phyloP scores from a whole-genome alignment of 2,888 invertebrate genomes.

The Nephrotoma flavescens region DNA sequence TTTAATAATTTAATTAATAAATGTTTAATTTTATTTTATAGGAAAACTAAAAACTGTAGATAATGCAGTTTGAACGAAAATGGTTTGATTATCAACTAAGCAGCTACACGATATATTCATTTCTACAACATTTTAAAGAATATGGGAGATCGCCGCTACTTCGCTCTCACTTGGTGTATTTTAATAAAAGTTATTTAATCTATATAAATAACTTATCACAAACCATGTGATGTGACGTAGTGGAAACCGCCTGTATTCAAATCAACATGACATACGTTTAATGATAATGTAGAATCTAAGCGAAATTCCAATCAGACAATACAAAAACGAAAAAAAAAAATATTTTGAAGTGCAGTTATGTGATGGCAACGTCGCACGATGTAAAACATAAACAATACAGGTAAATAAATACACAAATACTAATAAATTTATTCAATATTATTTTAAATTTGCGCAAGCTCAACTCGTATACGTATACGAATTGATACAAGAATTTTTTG shows the following conservation, averaged over 20 bases:
- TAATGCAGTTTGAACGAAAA: background rate
- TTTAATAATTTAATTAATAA: background rate
- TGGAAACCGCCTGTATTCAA: conserved; percentile 4
- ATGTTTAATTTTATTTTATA: background rate
- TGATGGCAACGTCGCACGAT: background rate
- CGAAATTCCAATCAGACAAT: background rate
- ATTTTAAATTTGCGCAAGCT: background rate
- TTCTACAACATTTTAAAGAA: background rate
- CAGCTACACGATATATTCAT: background rate
- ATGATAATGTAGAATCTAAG: background rate
- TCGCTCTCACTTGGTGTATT: conserved; percentile 3
- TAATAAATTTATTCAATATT: background rate
- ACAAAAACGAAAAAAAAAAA: background rate
- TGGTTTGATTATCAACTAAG: background rate
- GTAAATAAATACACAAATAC: background rate
- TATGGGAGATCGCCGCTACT: conserved; percentile 3
- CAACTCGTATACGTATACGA: background rate
- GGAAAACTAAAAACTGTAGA: background rate
- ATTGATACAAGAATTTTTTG: background rate
- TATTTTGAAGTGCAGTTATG: background rate
- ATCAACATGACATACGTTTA: background rate
- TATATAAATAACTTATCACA: background rate
- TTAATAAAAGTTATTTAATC: background rate
- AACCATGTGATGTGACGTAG: conserved; percentile 7
- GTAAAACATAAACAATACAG: background rate